Conservation (phyloP, 1,140 invertebrate species). For the Drosophila aff. region DNA sequence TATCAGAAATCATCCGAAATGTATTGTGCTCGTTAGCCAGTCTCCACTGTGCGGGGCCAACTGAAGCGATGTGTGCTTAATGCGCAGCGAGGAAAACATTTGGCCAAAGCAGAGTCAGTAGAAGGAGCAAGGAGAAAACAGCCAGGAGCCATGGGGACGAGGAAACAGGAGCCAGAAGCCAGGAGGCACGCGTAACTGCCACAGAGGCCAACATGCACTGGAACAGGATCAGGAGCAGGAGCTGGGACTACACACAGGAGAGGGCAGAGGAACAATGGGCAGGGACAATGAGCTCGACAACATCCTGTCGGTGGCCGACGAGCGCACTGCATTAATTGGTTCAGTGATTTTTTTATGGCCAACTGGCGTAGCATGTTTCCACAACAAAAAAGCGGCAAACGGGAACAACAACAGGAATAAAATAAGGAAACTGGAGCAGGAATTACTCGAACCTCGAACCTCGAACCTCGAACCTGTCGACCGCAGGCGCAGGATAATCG, state of each 20-base stretch:
- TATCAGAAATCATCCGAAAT: no score
- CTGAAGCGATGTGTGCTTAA: conserved; percentile 46
- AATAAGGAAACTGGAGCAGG: conserved; percentile 17
- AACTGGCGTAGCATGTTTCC: conserved; percentile 49
- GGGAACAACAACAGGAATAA: neutral
- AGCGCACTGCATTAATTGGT: conserved; percentile 73
- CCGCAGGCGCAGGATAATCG: conserved; percentile 48
- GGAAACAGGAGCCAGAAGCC: conserved; percentile 21
- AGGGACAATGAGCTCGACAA: conserved; percentile 72
- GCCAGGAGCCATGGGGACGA: neutral
- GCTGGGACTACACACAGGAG: neutral
- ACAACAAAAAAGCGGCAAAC: conserved; percentile 19
- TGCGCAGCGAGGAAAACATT: conserved; percentile 52
- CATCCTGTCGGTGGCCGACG: conserved; percentile 54
- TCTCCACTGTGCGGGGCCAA: conserved; percentile 13
- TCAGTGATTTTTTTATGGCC: conserved; percentile 70
- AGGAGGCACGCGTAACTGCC: conserved; percentile 46
- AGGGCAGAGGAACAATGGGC: conserved; percentile 25
- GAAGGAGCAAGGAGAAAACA: conserved; percentile 3
- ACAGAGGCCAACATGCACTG: conserved; percentile 22
- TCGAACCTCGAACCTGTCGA: conserved; percentile 61
- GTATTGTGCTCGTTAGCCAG: neutral
- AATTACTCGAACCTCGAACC: conserved; percentile 40
- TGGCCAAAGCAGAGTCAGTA: conserved; percentile 22
- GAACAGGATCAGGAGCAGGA: conserved; percentile 13